Conservation (phyloP, 92 coral and sea anemone genomes). For the Zoanthus sociatus region DNA sequence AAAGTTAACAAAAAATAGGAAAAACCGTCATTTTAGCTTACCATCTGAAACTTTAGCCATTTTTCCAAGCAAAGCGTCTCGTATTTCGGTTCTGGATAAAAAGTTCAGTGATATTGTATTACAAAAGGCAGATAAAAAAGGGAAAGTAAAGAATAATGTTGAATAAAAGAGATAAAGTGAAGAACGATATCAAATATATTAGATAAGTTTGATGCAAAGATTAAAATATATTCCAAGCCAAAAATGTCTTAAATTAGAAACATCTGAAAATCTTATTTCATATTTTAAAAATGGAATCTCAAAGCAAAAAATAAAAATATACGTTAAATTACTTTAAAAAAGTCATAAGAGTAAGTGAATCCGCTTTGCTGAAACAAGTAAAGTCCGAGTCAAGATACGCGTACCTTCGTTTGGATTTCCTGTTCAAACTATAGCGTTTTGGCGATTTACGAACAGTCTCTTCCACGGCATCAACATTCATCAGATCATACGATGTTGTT, state of each 20-base stretch:
- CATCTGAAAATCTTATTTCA: no score
- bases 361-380: not conserved
- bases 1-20: no score
- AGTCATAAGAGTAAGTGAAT: not conserved
- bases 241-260: no score
- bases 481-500: not conserved
- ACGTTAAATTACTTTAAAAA: not conserved
- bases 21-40: not conserved
- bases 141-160: not conserved
- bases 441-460: constrained; percentile 34
- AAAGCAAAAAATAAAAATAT: not conserved
- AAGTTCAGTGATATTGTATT: not conserved
- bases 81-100: constrained; percentile 9
- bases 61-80: constrained; percentile 2
- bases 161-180: not conserved
- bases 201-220: no score
- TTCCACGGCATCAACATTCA: not conserved
- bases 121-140: not conserved
- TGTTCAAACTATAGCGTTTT: constrained; percentile 47
- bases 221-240: no score
- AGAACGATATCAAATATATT: no score
- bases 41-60: not conserved
- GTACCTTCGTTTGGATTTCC: constrained; percentile 41
- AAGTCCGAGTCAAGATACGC: not conserved
- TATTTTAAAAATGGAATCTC: no score